These are phyloP conservation scores for Meloidogyne floridensis DNA, from an alignment of 1,140 invertebrate genomes.

Conservation along the genomic window DNA sequence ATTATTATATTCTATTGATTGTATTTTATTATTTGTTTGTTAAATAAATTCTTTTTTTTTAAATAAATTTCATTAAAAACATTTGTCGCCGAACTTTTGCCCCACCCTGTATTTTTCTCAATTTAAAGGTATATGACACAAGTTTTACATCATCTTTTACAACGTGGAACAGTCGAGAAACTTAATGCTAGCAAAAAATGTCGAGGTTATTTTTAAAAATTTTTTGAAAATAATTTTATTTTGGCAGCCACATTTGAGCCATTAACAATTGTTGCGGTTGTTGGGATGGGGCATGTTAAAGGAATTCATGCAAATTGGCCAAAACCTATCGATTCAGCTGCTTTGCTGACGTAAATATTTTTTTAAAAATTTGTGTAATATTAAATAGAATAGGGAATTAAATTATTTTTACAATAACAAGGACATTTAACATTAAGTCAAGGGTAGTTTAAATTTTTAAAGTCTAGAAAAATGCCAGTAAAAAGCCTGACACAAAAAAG, in stretches of 20 bases:
- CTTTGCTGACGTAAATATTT: slow-evolving; percentile 47
- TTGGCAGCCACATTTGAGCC: slow-evolving; percentile 53
- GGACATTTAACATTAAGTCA: slow-evolving; percentile 6
- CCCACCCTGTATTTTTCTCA: too few species aligned
- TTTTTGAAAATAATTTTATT: neutral
- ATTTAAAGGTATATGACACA: slow-evolving; percentile 41
- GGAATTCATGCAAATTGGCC: slow-evolving; percentile 58
- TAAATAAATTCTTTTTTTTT: too few species aligned
- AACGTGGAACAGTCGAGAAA: slow-evolving; percentile 49
- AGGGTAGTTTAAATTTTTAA: too few species aligned
- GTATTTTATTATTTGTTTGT: neutral
- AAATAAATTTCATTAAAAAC: too few species aligned
- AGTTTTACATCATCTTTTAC: slow-evolving; percentile 52
- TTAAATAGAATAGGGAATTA: neutral
- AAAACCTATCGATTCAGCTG: slow-evolving; percentile 46
- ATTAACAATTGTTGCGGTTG: slow-evolving; percentile 58
- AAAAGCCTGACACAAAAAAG: too few species aligned
- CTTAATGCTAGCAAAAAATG: slow-evolving; percentile 45
- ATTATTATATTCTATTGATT: too few species aligned
- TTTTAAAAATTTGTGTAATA: neutral
- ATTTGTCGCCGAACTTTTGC: too few species aligned
- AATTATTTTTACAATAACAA: neutral
- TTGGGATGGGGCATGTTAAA: slow-evolving; percentile 63
- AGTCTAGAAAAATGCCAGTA: too few species aligned
- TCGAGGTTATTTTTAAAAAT: slow-evolving; percentile 34